These are phyloP conservation scores for Drosophila littoralis DNA, from an alignment of 1,140 invertebrate species.

Conservation along the genomic window DNA sequence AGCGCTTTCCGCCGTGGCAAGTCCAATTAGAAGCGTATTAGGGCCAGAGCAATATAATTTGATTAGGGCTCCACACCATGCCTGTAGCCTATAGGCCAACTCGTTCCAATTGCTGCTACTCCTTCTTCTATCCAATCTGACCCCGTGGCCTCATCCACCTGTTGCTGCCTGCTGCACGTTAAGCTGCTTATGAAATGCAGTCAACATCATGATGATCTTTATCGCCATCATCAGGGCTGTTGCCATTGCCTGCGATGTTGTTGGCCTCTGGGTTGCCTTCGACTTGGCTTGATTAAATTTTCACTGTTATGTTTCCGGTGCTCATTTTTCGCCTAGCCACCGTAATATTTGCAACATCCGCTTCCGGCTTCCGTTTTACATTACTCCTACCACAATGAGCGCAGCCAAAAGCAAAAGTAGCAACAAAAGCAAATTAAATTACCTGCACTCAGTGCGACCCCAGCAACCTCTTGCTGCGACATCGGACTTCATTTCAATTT, in stretches of 20 bases:
- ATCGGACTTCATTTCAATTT: slow-evolving; percentile 69
- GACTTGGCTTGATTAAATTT: slow-evolving; percentile 81
- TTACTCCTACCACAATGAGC: slow-evolving; percentile 44
- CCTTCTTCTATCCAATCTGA: neutral
- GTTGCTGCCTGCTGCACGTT: slow-evolving; percentile 51
- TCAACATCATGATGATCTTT: slow-evolving; percentile 24
- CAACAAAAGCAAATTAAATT: slow-evolving; percentile 57
- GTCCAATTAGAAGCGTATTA: slow-evolving; percentile 79
- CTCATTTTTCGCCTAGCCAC: slow-evolving; percentile 51
- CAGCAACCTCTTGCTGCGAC: slow-evolving; percentile 18
- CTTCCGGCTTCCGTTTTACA: slow-evolving; percentile 77
- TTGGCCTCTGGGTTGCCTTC: slow-evolving; percentile 36
- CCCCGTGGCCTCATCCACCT: slow-evolving; percentile 50
- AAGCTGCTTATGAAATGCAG: slow-evolving; percentile 77
- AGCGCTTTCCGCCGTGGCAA: slow-evolving; percentile 48
- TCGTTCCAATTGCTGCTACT: slow-evolving; percentile 7
- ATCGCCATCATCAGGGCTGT: slow-evolving; percentile 10
- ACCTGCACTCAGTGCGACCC: slow-evolving; percentile 65
- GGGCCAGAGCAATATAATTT: slow-evolving; percentile 67
- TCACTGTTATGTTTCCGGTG: slow-evolving; percentile 72
- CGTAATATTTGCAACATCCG: slow-evolving; percentile 80
- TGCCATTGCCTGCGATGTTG: neutral
- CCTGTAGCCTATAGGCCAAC: slow-evolving; percentile 7
- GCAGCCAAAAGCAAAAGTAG: neutral
- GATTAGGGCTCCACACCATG: slow-evolving; percentile 52